Evolutionary conservation across 2,888 invertebrate species (phyloP), one percentile per base, ranked within the genome.

Genomic region (Dynastes tityus): DNA sequence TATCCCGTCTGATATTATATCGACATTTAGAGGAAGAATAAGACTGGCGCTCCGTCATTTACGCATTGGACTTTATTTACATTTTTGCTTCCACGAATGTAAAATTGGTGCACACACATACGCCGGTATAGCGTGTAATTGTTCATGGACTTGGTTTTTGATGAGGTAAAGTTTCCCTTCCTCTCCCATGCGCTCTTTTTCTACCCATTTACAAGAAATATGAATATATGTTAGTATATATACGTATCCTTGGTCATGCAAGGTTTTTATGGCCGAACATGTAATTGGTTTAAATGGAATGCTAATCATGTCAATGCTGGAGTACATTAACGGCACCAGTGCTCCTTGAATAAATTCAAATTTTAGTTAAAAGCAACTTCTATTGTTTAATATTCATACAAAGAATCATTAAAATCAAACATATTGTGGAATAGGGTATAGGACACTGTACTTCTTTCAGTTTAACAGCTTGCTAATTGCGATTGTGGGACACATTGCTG

Each of bases 1-100:
- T 74, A 74, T 61, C 73, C 73, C 45, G 73, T 74, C 73, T 74
- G 73, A 74, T 74, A 74, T 74, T 74, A 61, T 74, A 74, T 74
- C 61, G 73, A 74, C 61, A 58, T 74, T 45, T 61, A 74, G n/a
- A 74, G 45, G 45, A 45, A 11, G 45, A 58, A 61, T 45, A 40
- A 74, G 27, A 73, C 53, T 29, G 68, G 68, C 13, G 51, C 27
- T 68, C 68, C 29, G 51, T 51, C 27, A 51, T 51, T 51, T 29
- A 61, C 9, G 55, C 61, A 45, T 45, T 27, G n/a, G 45, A n/a
- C 27, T 61, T 58, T 74, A 74, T 74, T 74, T 74, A 61, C 73
- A 74, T 74, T 74, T 61, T 74, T 74, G 37, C 29, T 74, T 61
- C 45, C 73, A 74, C 61, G 73, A 74, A 71, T 37, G 11, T 71